Conservation (phyloP, 1,140 invertebrate species). For the Eurosta solidaginis region DNA sequence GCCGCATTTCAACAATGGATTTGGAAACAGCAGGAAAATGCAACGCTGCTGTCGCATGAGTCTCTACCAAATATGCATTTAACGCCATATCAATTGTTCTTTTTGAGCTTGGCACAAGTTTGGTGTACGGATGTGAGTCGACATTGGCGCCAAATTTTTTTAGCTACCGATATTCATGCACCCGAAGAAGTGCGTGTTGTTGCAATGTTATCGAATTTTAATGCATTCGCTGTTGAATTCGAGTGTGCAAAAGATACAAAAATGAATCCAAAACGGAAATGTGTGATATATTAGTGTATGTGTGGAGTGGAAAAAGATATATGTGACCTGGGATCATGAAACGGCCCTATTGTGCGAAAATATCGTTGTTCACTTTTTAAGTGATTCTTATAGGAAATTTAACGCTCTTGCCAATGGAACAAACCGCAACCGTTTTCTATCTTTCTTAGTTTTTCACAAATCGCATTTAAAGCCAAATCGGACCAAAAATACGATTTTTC, state of each 20-base stretch:
- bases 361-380: too few species aligned
- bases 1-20: conserved; percentile 74
- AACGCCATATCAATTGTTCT: conserved; percentile 86
- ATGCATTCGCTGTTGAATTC: conserved; percentile 84
- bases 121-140: conserved; percentile 43
- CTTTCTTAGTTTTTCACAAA: too few species aligned
- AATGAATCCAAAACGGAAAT: conserved; percentile 92
- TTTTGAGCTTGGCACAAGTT: conserved; percentile 85
- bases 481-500: too few species aligned
- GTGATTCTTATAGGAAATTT: too few species aligned
- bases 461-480: too few species aligned
- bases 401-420: too few species aligned
- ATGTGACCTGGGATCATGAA: too few species aligned
- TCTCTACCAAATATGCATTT: conserved; percentile 78
- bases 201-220: conserved; percentile 84
- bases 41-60: conserved; percentile 62
- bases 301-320: not conserved
- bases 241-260: conserved; percentile 73
- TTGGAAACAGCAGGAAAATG: conserved; percentile 61
- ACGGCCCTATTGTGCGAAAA: too few species aligned
- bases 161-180: conserved; percentile 80
- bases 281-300: conserved; percentile 63
- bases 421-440: too few species aligned
- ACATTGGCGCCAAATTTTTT: not conserved
- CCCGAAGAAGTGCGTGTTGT: conserved; percentile 80